A percentile compares a stretch with the other conserved stretches of the same genome.
These are phyloP conservation scores for Trichoplusia ni DNA, from an alignment of 1,140 invertebrate genomes.

Conservation along the genomic window DNA sequence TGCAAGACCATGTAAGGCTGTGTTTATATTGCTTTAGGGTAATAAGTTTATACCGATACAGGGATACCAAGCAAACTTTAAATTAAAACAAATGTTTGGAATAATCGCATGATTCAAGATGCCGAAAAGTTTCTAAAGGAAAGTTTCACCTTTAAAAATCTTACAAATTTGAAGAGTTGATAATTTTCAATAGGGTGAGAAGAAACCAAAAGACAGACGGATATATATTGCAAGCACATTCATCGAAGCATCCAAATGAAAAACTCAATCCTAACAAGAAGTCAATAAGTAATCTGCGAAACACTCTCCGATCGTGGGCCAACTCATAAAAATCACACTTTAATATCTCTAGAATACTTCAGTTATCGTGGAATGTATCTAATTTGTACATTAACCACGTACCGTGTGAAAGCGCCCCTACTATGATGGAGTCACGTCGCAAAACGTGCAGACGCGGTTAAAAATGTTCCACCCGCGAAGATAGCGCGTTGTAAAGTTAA, in stretches of 20 bases:
- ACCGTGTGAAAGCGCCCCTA: constrained; percentile 27
- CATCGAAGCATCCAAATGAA: neutral
- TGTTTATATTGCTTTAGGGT: neutral
- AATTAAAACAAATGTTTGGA: too few species aligned
- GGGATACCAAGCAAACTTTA: too few species aligned
- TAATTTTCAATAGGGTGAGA: too few species aligned
- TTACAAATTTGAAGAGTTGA: too few species aligned
- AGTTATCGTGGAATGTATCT: neutral
- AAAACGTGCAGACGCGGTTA: constrained; percentile 41
- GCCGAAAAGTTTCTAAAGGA: too few species aligned
- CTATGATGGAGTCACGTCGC: constrained; percentile 39
- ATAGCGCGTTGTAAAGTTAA: constrained; percentile 39
- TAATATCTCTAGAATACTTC: neutral
- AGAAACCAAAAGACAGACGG: too few species aligned
- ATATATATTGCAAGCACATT: too few species aligned
- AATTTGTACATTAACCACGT: constrained; percentile 15
- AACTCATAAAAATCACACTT: neutral
- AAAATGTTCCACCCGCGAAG: constrained; percentile 37
- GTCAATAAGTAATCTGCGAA: neutral
- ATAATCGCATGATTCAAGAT: too few species aligned
- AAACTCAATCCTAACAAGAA: neutral
- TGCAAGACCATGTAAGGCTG: constrained; percentile 16
- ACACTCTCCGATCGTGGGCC: neutral
- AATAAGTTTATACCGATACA: neutral
- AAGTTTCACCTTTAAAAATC: too few species aligned